Evolutionary conservation across 2,888 invertebrate genomes (phyloP), one percentile per base, ranked within the genome.

Genomic region (Eristalis intricaria): DNA sequence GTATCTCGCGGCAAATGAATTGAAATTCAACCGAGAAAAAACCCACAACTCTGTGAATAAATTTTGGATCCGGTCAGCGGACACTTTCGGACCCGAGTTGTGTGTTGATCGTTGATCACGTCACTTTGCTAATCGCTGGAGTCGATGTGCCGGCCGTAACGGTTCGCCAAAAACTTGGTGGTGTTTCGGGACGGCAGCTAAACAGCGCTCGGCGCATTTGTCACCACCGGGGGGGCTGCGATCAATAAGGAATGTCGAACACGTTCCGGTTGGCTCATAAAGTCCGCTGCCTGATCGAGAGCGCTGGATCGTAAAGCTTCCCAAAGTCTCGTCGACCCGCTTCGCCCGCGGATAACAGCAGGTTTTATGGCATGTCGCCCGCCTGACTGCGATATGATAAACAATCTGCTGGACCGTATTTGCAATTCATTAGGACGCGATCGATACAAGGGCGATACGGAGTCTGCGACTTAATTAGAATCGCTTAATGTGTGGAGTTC

Each of bases 271-370:
- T 61, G 22, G 65, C 22, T 58, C 15, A 43, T 73, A 79, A 79
- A 79, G 13, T 50, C 43, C 66, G 23, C 10, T n/a, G 32, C 73
- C 71, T 66, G 71, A 71, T 79, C 13, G 60, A 58, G 65, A 65
- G n/a, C 43, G 65, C 66, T 66, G 58, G 71, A 43, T 79, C 71
- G 32, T 73, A 79, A 79, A 71, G 79, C 23, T 66, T 79, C 65
- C 73, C 73, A 60, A 35, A 73, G 19, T 50, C 50, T 50, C 50
- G 50, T 10, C 50, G 50, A 19, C 19, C 19, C 19, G n/a, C 19
- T 19, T 19, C 19, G 50, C 50, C 19, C 50, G 19, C 50, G 50
- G 50, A 38, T 23, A 56, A 69, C 40, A 65, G 66, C 79, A 71
- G 79, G 79, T 79, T 79, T 79, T 29, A 43, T 58, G 23, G 61